Base-by-base conservation (phyloP, 2,113 vertebrate genomes). In the Nothocercus julius region DNA sequence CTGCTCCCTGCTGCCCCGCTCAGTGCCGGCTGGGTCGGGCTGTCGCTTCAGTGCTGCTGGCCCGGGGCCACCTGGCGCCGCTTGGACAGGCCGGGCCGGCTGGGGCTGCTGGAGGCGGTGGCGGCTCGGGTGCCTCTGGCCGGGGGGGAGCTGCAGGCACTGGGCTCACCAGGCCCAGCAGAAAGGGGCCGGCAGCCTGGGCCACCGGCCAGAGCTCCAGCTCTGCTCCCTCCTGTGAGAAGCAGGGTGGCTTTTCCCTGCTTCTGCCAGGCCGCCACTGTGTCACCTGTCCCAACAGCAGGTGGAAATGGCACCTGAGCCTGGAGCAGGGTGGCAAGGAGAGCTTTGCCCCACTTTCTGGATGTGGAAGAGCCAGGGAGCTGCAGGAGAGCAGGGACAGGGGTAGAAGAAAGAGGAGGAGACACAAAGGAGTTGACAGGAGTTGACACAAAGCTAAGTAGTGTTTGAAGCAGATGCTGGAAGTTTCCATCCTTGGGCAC, bases 21-120 rank as follows among this genome's bases (percentile, higher is more conserved):
- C 61, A 21, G 36, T 19, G 38, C 25, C 22, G 51, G 73, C 68
- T 77, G 49, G 83, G 5, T 27, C 13, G 30, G 32, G 11, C 4
- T 11, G 54, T 18, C 28, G 64, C 47, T 42, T 53, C 0, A 0
- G 19, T 49, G 20, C 15, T 0, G 84, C 19, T 5, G 5, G 61
- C 7, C 45, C 5, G 0, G 2, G 24, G 61, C 28, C 30, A 68
- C 38, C 47, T 18, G 28, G 30, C 0, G 7, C 79, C 78, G 61
- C 75, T 32, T 45, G 2, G 12, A 38, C 96, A 47, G 77, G 88
- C 76, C 56, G 36, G 73, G 76, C 91, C 2, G 18, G 87, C 42
- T 2, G 1, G 56, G 77, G 82, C 73, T 86, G 82, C 25, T 61
- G 80, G 25, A 53, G 47, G 17, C 90, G 74, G 8, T 51, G 68